A percentile compares a stretch with the other conserved stretches of the same genome.
phyloP scores from a whole-genome alignment of 1,140 invertebrate genomes.

The Drosophila yakuba region DNA sequence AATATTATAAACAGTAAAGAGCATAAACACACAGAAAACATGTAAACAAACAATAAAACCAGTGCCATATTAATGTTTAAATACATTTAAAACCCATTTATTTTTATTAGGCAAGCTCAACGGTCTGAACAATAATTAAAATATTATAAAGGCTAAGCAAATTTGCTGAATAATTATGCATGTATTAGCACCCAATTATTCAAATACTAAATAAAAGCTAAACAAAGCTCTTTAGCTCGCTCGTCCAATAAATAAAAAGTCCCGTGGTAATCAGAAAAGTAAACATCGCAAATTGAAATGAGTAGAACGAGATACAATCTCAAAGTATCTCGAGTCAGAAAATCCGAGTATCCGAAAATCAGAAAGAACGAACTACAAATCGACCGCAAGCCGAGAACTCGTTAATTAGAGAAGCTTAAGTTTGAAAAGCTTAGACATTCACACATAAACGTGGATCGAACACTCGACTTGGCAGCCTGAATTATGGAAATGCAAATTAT shows the following conservation, averaged over 20 bases:
- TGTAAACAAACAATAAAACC: background rate
- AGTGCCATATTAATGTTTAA: background rate
- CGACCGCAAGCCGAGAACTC: constrained; percentile 38
- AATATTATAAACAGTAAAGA: background rate
- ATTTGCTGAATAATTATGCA: constrained; percentile 41
- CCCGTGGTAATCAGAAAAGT: constrained; percentile 51
- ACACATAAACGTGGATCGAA: constrained; percentile 35
- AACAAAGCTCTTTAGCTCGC: constrained; percentile 33
- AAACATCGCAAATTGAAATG: constrained; percentile 51
- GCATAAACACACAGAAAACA: background rate
- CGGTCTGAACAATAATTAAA: constrained; percentile 20
- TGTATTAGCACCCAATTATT: constrained; percentile 55
- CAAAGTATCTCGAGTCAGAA: constrained; percentile 27
- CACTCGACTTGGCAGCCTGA: constrained; percentile 27
- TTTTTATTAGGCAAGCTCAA: background rate
- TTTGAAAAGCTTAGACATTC: constrained; percentile 35
- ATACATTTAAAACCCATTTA: constrained; percentile 12
- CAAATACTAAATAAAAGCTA: constrained; percentile 50
- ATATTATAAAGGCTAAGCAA: constrained; percentile 20
- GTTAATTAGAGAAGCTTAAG: constrained; percentile 62
- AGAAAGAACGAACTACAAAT: constrained; percentile 24
- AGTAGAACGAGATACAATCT: constrained; percentile 50
- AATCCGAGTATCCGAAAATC: constrained; percentile 3
- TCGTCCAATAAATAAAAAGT: constrained; percentile 5
- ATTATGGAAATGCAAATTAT: constrained; percentile 52